Conservation (phyloP, 1,140 invertebrate genomes). For the Drosophila ercepeae region DNA sequence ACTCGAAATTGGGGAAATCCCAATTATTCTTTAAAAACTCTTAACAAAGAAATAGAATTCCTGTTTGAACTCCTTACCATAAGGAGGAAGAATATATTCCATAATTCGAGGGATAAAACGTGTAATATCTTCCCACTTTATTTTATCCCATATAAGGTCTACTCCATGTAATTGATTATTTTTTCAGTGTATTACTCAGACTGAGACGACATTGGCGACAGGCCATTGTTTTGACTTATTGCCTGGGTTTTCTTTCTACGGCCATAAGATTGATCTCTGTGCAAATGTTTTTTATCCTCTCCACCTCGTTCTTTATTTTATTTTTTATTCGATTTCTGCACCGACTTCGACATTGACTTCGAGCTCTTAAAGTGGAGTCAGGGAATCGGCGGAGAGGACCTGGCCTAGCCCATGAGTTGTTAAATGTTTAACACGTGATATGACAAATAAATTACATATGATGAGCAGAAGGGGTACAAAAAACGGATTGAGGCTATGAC, state of each 20-base stretch:
- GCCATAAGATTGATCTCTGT: constrained; percentile 72
- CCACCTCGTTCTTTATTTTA: constrained; percentile 22
- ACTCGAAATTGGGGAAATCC: neutral
- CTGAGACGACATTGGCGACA: constrained; percentile 72
- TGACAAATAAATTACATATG: constrained; percentile 80
- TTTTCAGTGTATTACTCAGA: constrained; percentile 11
- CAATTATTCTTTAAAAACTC: neutral
- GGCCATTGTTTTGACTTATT: constrained; percentile 82
- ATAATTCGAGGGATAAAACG: no score
- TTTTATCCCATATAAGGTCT: no score
- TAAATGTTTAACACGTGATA: constrained; percentile 80
- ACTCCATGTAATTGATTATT: constrained; percentile 1
- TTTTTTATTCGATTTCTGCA: constrained; percentile 59
- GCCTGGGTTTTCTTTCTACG: constrained; percentile 59
- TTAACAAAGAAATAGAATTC: neutral
- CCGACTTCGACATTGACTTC: constrained; percentile 23
- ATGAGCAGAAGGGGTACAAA: constrained; percentile 45
- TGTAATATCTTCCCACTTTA: no score
- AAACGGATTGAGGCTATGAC: constrained; percentile 24
- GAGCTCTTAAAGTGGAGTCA: constrained; percentile 49
- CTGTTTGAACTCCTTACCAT: neutral
- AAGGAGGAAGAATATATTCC: neutral
- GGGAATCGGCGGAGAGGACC: constrained; percentile 10
- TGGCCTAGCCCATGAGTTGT: constrained; percentile 71
- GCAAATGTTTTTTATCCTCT: constrained; percentile 48